These are phyloP conservation scores for Malurus leucopterus DNA, from an alignment of 2,797 vertebrate species.

Conservation along the genomic window DNA sequence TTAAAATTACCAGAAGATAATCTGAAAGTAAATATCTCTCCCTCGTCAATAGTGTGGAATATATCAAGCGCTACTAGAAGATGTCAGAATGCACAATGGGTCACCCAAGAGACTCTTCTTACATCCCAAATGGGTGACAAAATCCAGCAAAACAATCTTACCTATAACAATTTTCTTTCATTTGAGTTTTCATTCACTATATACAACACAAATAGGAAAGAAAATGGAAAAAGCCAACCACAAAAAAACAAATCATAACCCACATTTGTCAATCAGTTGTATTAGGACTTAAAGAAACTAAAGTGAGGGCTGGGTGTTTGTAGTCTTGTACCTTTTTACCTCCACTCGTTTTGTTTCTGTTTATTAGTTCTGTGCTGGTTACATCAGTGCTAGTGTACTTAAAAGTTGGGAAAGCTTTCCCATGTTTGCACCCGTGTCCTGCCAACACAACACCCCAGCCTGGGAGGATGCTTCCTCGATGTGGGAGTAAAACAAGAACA, in stretches of 20 bases:
- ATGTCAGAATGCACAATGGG: not conserved
- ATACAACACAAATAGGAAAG: not conserved
- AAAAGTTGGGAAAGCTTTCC: not conserved
- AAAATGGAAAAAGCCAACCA: fast-evolving
- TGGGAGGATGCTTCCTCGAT: not conserved
- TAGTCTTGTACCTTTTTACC: not conserved
- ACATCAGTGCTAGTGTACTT: not conserved
- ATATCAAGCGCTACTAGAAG: not conserved
- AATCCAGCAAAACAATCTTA: not conserved
- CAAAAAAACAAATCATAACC: not conserved
- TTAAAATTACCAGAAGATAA: not conserved
- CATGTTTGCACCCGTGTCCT: not conserved
- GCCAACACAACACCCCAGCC: not conserved
- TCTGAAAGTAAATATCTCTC: not conserved
- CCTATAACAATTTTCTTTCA: not conserved
- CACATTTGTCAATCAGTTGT: not conserved
- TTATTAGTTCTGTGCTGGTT: not conserved
- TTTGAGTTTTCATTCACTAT: not conserved
- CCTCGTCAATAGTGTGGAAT: not conserved
- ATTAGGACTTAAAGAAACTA: not conserved
- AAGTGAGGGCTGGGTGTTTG: not conserved
- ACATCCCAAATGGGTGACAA: not conserved
- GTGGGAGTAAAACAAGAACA: not conserved
- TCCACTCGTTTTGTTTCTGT: not conserved
- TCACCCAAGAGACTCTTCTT: not conserved